Evolutionary conservation across 2,113 vertebrate genomes (phyloP), one percentile per base, ranked within the genome.

Genomic region (Pluvialis apricaria): DNA sequence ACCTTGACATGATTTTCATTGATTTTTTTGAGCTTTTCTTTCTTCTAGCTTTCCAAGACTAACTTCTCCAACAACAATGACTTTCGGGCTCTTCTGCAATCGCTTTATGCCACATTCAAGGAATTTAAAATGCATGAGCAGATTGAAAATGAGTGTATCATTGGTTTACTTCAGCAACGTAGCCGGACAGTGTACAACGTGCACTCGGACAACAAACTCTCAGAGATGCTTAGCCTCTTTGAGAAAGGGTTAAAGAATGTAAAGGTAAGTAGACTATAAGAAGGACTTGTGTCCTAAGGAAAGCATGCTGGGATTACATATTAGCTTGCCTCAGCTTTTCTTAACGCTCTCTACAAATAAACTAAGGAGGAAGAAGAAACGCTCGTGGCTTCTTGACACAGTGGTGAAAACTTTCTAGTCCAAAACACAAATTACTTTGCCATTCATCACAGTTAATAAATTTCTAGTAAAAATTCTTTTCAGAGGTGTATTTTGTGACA

Each of bases 51-150:
- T 94, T 99, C 99, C 26, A 99, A 99, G 97, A 99, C 99, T 91
- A 99, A 99, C 98, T 99, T 99, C 97, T 99, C 99, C 98, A 99
- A 99, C 98, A 99, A 99, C 98, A 99, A 98, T 92, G 99, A 99
- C 58, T 99, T 99, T 97, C 99, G 99, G 58, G 99, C 99, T n/a
- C 99, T 99, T 44, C 99, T 99, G 11, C 98, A 99, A 84, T 99
- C 99, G 11, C 98, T 99, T 29, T 99, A 99, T 88, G 99, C 98
- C 93, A 99, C 99, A 31, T 99, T 99, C 91, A 99, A 99, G 90
- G 99, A 99, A 97, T 99, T 99, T 97, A 99, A 99, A 97, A 99
- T 99, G 98, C 99, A 99, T 2, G 99, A 99, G 82, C 99, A 99
- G 96, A 99, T 99, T 45, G 99, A 99, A 98, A 99, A 99, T 22